Conservation (phyloP, 2,888 invertebrate species). For the Lasioglossum lativentre region DNA sequence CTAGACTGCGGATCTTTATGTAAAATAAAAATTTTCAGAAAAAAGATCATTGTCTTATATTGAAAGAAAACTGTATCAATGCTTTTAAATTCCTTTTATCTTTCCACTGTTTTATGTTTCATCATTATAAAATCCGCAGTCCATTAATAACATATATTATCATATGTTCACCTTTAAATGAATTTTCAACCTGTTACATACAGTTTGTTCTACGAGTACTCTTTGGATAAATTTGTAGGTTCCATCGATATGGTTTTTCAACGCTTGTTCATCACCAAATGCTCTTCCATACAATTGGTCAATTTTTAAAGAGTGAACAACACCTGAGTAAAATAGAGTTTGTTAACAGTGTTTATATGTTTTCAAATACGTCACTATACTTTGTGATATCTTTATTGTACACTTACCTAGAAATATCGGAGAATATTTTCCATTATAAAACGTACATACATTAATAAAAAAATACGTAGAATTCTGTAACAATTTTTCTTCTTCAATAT, state of each 20-base stretch:
- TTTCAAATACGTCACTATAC: background rate
- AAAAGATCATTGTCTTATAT: no score
- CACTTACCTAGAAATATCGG: constrained; percentile 72
- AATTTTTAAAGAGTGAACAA: constrained; percentile 64
- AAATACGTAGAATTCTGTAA: constrained; percentile 66
- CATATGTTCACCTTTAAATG: constrained; percentile 64
- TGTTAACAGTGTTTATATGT: constrained; percentile 4
- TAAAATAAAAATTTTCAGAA: no score
- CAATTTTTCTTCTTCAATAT: constrained; percentile 53
- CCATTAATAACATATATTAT: no score
- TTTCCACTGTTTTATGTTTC: no score
- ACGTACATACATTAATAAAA: constrained; percentile 62
- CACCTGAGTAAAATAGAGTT: constrained; percentile 54
- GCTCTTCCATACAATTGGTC: constrained; percentile 71
- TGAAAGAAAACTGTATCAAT: no score
- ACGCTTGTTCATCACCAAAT: constrained; percentile 36
- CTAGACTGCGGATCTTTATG: background rate
- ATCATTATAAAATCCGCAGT: no score
- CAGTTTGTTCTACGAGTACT: background rate
- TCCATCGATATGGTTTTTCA: constrained; percentile 52
- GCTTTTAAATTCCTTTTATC: no score
- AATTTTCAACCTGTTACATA: constrained; percentile 62
- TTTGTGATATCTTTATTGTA: background rate
- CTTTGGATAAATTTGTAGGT: background rate
- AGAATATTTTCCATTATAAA: constrained; percentile 69